phyloP scores from a whole-genome alignment of 2,888 invertebrate genomes.

The Chaitophorus viminalis region DNA sequence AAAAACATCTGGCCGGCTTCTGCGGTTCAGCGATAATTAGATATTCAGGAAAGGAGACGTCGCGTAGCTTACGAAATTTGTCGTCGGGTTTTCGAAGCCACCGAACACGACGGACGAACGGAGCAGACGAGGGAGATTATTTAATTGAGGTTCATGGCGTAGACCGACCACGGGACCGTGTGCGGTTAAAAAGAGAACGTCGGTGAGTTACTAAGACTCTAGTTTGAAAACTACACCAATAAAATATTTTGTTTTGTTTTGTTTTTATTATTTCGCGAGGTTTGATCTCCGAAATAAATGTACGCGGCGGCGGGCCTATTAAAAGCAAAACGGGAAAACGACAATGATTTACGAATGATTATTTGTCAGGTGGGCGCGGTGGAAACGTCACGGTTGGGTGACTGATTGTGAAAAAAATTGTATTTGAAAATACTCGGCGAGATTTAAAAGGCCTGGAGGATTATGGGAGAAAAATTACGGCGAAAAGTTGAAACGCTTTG shows the following conservation, averaged over 20 bases:
- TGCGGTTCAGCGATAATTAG: conserved; percentile 51
- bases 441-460: conserved; percentile 42
- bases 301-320: background rate
- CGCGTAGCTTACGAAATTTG: conserved; percentile 48
- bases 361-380: background rate
- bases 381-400: conserved; percentile 9
- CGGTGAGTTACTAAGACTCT: background rate
- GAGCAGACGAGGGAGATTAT: background rate
- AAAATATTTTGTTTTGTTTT: conserved; percentile 18
- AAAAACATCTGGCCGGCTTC: conserved; percentile 53
- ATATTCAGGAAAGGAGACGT: conserved; percentile 47
- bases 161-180: background rate
- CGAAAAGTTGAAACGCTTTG: conserved; percentile 47
- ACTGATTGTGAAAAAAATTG: conserved; percentile 27
- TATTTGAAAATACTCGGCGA: background rate
- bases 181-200: conserved; percentile 22
- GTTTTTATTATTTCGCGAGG: background rate
- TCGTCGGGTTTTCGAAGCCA: conserved; percentile 27
- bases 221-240: conserved; percentile 5
- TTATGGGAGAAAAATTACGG: conserved; percentile 58
- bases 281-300: background rate
- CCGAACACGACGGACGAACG: background rate
- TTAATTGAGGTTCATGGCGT: conserved; percentile 31
- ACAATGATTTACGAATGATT: conserved; percentile 41
- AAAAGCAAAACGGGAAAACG: background rate